A percentile compares a stretch with the other conserved stretches of the same genome.
Conservation (phyloP, 2,888 invertebrate species). For the Cyrtodaria siliqua region DNA sequence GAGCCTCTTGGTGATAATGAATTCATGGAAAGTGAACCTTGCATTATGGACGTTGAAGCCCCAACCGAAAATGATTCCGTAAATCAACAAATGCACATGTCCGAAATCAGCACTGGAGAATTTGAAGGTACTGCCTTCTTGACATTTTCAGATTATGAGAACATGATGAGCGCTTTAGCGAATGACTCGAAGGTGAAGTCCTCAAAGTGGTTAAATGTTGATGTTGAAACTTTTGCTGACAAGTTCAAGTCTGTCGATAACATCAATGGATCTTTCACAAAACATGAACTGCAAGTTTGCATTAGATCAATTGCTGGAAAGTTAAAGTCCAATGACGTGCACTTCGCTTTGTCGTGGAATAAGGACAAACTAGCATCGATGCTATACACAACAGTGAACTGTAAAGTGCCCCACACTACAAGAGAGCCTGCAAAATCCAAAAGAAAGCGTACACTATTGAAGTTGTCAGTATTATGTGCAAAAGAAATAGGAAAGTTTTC, state of each 20-base stretch:
- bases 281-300: slow-evolving; percentile 2
- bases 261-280: background rate
- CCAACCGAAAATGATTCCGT: no score
- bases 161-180: background rate
- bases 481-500: background rate
- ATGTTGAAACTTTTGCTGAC: background rate
- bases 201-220: background rate
- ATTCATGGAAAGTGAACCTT: no score
- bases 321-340: background rate
- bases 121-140: no score
- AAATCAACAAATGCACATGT: no score
- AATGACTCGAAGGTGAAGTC: background rate
- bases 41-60: no score
- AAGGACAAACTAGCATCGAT: background rate
- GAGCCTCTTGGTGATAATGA: no score
- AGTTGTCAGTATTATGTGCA: background rate
- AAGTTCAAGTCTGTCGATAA: background rate
- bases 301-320: background rate
- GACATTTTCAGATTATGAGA: no score
- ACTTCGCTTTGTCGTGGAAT: slow-evolving; percentile 5
- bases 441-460: no score
- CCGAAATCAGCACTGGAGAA: no score
- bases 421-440: no score
- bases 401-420: no score
- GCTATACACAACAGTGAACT: background rate